Conservation (phyloP, 2,797 vertebrate genomes). For the Falco naumanni region DNA sequence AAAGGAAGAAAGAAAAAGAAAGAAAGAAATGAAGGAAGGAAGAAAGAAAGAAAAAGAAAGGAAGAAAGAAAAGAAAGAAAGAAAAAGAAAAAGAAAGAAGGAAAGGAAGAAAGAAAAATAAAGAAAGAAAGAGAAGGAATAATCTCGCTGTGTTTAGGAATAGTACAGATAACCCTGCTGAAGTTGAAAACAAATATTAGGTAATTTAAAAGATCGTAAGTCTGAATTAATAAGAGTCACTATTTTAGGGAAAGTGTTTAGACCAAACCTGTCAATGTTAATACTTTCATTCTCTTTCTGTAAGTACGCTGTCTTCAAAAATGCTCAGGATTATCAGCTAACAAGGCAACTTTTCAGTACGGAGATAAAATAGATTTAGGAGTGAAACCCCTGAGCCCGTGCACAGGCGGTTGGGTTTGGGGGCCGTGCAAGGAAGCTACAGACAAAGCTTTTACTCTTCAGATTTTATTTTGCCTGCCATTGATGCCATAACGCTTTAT, state of each 20-base stretch:
- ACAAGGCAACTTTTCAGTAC: background rate
- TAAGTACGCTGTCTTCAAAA: background rate
- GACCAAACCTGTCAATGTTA: background rate
- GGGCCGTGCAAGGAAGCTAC: accelerated
- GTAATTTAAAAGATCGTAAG: background rate
- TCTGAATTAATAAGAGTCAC: background rate
- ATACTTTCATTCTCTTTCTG: background rate
- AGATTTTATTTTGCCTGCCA: background rate
- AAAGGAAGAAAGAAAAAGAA: no score
- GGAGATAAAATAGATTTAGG: background rate
- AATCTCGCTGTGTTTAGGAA: background rate
- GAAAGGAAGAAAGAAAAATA: no score
- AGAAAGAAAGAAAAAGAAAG: background rate
- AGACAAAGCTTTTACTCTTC: background rate
- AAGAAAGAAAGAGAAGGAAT: background rate
- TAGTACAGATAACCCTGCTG: background rate
- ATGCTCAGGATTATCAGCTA: background rate
- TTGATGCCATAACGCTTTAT: background rate
- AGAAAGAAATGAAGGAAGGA: no score
- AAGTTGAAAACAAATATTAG: background rate
- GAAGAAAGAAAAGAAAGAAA: no score
- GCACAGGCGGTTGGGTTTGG: accelerated
- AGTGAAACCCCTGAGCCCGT: background rate
- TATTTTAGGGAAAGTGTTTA: background rate
- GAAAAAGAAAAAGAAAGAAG: no score